Base-by-base conservation (phyloP, 2,113 vertebrate genomes). In the Cairina moschata region DNA sequence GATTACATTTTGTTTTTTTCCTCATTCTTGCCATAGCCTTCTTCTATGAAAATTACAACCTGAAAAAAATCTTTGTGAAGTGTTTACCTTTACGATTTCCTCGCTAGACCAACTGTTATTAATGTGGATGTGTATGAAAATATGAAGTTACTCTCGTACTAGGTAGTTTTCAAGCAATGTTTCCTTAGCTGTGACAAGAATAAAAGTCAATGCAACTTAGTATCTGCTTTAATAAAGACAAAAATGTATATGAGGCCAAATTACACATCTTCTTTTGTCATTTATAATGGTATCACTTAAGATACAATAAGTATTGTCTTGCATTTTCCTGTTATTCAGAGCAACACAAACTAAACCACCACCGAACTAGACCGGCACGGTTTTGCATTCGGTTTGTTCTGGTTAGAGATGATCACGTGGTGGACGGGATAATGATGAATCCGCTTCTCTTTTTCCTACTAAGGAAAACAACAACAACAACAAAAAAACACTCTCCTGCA, bases 211-310 rank as follows among this genome's bases (percentile, higher is more conserved):
- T 71, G 85, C 62, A 81, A 88, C 60, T 83, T 52, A 34, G 4
- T 66, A 63, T 68, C 54, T 88, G 80, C 74, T 93, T 83, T 44
- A 92, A 76, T 85, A 92, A 90, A 90, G 44, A 62, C 18, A 84
- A 83, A 76, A 66, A 77, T 44, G 32, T 25, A 16, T n/a, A 32
- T 59, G 50, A 93, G 78, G 81, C 74, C 63, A 76, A 59, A 86
- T 69, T 32, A 76, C 55, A 76, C 63, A 59, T 56, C 28, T 69
- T 91, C 40, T 59, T 46, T 44, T 77, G 69, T 83, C 52, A 31
- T 72, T 84, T 69, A 12, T 38, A 59, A 48, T 50, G 84, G 16
- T 68, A 92, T 3, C 6, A 3, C 63, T 46, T 12, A 71, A 22
- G 48, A 55, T 32, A 34, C 34, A 79, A 13, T 42, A 52, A 84